These are phyloP conservation scores for Percina caprodes DNA, from an alignment of 2,113 vertebrate species.

Conservation along the genomic window DNA sequence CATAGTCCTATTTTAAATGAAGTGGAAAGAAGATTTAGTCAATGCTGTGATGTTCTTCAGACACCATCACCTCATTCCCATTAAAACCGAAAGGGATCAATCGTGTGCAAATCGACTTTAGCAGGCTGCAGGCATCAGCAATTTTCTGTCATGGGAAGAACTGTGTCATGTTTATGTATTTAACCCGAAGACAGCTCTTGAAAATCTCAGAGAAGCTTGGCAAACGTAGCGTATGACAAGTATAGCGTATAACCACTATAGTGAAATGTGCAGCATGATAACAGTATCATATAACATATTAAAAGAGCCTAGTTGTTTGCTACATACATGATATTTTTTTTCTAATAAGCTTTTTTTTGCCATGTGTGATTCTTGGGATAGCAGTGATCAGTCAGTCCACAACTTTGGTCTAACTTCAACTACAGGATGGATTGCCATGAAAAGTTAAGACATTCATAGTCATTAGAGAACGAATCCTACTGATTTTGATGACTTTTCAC, in stretches of 20 bases:
- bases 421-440: not conserved
- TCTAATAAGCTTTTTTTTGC: not conserved
- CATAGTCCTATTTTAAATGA: conserved; percentile 7
- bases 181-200: not conserved
- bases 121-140: conserved; percentile 2
- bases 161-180: not conserved
- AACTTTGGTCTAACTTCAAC: not conserved
- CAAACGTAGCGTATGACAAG: not conserved
- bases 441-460: not conserved
- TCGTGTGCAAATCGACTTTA: not conserved
- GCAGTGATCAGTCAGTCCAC: not conserved
- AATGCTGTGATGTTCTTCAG: conserved; percentile 8
- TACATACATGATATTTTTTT: not conserved
- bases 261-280: not conserved
- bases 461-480: not conserved
- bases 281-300: not conserved
- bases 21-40: conserved; percentile 31
- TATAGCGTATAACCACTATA: not conserved
- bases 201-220: not conserved
- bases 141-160: not conserved
- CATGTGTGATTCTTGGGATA: not conserved
- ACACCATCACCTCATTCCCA: not conserved
- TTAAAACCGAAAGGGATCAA: conserved; percentile 3
- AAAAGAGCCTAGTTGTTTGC: not conserved
- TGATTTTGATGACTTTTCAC: not conserved